Base-by-base conservation (phyloP, 2,888 invertebrate genomes). In the Rutpela maculata region DNA sequence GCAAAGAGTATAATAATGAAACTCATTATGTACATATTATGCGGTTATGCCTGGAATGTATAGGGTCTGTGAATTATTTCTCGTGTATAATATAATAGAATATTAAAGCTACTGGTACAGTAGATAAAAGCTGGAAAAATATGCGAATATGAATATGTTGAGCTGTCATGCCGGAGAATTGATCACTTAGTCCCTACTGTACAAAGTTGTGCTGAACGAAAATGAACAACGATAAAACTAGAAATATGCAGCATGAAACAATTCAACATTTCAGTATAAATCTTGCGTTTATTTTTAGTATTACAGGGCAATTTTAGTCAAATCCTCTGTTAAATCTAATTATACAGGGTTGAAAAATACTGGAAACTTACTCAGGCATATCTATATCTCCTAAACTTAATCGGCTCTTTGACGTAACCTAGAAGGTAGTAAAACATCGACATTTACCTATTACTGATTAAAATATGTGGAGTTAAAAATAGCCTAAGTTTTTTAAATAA, bases 81-180 rank as follows among this genome's bases (percentile, higher is more conserved):
- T 62, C 70, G 19, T 74, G 77, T 69, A 74, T 65, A 56, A 68
- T 73, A 76, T 76, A 76, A 68, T 74, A 63, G 78, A 81, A 83
- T 83, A 82, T 80, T 78, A 82, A 81, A 83, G 84, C 84, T 85
- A 86, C 86, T 86, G 86, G 85, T 85, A 81, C 83, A 72, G 72
- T 72, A 72, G 72, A 72, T 72, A 72, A 72, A 72, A 72, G 72
- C 72, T 70, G 72, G 83, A 86, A 86, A 86, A 87, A 86, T 86
- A 86, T 86, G 86, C 86, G 86, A 86, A 86, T 87, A 87, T 86
- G 85, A 87, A 87, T 87, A 87, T 85, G 86, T 86, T 83, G 83
- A 78, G 85, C 86, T 86, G 87, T 87, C 87, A 87, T 77, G 75
- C 74, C 69, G 69, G 75, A 86, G 83, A 86, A 87, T 87, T 86